Evolutionary conservation across 2,113 vertebrate species (phyloP).

Genomic region (Nesoenas mayeri): DNA sequence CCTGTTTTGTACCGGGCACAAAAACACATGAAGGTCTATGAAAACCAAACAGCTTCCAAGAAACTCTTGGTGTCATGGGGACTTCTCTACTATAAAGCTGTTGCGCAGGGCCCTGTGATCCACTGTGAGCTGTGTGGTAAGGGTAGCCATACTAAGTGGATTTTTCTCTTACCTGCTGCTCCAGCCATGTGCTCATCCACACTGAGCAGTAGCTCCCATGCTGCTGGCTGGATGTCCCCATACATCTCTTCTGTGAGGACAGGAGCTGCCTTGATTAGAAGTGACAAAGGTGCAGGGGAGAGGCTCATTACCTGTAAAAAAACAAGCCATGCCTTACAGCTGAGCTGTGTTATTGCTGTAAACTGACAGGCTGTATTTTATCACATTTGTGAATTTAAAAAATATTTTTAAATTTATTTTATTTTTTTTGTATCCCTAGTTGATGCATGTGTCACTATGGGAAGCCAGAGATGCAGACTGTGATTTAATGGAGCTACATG

Average conservation of each 20-base stretch:
- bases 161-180: slow-evolving; percentile 83
- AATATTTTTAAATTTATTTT: not conserved
- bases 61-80: not conserved
- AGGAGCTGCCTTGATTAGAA: slow-evolving; percentile 95
- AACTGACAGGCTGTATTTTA: not conserved
- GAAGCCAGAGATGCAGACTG: not conserved
- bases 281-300: slow-evolving; percentile 92
- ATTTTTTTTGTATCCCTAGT: not conserved
- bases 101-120: not conserved
- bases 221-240: slow-evolving; percentile 94
- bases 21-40: not conserved
- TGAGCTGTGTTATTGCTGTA: not conserved
- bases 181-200: slow-evolving; percentile 98
- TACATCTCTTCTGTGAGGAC: slow-evolving; percentile 98
- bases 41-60: not conserved
- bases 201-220: slow-evolving; percentile 96
- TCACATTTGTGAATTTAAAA: not conserved
- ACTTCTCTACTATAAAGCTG: not conserved
- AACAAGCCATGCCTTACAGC: not conserved
- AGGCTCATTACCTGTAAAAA: slow-evolving; percentile 92
- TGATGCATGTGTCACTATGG: not conserved
- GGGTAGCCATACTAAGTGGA: not conserved
- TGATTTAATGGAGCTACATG: not conserved
- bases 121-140: too few relatives aligned
- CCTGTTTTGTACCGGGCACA: not conserved